phyloP scores from a whole-genome alignment of 2,113 vertebrate species.

The Myrmecobius fasciatus region DNA sequence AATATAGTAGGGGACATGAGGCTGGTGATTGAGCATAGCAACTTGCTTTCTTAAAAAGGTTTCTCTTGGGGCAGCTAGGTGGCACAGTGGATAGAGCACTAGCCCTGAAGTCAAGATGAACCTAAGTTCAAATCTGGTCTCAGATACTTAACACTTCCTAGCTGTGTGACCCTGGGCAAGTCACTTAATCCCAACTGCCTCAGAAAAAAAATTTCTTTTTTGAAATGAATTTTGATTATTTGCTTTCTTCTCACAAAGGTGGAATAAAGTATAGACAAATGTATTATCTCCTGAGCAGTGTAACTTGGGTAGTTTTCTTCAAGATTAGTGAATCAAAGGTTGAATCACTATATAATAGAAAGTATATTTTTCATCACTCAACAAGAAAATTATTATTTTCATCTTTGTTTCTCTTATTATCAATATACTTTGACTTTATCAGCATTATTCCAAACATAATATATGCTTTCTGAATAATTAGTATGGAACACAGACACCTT shows the following conservation, averaged over 20 bases:
- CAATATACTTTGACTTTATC: neutral
- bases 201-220: neutral
- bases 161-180: no score
- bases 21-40: neutral
- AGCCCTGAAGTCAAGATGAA: no score
- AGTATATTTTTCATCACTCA: neutral
- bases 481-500: neutral
- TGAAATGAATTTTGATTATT: neutral
- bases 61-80: neutral
- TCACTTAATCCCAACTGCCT: no score
- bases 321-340: neutral
- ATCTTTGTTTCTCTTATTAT: neutral
- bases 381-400: neutral
- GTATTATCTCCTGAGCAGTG: neutral
- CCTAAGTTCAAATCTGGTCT: no score
- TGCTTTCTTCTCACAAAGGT: neutral
- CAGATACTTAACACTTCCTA: no score
- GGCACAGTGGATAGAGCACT: no score
- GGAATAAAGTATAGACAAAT: neutral
- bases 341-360: neutral
- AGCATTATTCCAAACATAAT: neutral
- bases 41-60: neutral
- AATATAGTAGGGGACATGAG: slow-evolving; percentile 4
- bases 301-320: neutral
- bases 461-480: neutral